Evolutionary conservation across 2,797 vertebrate species (phyloP).

Genomic region (Buceros bicornis): DNA sequence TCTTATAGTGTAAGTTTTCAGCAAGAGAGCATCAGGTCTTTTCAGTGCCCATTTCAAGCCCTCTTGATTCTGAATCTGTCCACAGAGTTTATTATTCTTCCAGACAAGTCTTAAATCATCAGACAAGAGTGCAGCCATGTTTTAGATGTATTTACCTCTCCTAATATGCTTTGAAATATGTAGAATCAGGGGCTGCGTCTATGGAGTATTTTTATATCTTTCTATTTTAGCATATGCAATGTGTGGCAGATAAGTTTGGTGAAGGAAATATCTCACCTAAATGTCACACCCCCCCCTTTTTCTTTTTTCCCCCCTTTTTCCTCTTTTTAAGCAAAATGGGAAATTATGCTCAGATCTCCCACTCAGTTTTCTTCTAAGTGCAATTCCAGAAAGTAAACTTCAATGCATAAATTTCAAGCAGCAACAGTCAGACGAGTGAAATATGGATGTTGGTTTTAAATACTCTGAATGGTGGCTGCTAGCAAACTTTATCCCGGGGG

Average conservation of each 20-base stretch:
- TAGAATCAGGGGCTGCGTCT: background rate
- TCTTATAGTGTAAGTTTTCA: background rate
- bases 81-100: background rate
- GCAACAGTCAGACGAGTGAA: background rate
- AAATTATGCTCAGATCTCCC: background rate
- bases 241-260: background rate
- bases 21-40: background rate
- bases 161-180: background rate
- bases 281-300: rapidly evolving
- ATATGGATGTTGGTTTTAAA: background rate
- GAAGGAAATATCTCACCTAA: background rate
- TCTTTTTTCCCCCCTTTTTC: background rate
- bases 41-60: background rate
- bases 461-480: background rate
- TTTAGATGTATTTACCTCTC: slow-evolving; percentile 42
- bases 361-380: background rate
- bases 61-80: background rate
- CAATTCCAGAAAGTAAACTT: slow-evolving; percentile 5
- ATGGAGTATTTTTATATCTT: background rate
- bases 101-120: slow-evolving; percentile 9
- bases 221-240: background rate
- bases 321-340: background rate
- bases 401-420: background rate
- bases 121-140: slow-evolving; percentile 19
- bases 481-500: background rate